A percentile compares a stretch with the other conserved stretches of the same genome.
Conservation (phyloP, 2,888 invertebrate genomes). For the Pseudoips prasinana region DNA sequence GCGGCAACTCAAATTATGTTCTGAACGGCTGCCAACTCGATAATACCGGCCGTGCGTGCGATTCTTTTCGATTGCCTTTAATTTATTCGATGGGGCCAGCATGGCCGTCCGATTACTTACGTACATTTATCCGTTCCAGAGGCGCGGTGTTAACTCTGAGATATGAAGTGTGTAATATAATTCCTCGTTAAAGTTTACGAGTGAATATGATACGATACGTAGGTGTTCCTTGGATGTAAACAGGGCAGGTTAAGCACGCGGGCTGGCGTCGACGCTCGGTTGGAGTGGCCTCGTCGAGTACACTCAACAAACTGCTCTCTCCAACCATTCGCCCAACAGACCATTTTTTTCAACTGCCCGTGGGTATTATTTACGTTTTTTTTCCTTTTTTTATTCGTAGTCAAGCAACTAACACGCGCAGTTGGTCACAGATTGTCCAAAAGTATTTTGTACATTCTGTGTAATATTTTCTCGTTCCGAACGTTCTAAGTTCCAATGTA, state of each 20-base stretch:
- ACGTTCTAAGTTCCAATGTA: conserved; percentile 63
- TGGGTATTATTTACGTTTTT: conserved; percentile 46
- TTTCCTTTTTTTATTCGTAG: conserved; percentile 38
- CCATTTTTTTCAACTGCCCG: conserved; percentile 53
- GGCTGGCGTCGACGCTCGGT: conserved; percentile 55
- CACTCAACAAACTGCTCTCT: conserved; percentile 69
- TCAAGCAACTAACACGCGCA: conserved; percentile 30
- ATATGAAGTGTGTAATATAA: conserved; percentile 11
- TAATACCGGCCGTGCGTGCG: conserved; percentile 54
- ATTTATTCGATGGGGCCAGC: conserved; percentile 53
- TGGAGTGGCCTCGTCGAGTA: conserved; percentile 56
- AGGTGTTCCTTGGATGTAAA: conserved; percentile 60
- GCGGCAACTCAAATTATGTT: conserved; percentile 61
- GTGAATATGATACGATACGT: conserved; percentile 40
- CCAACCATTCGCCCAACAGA: conserved; percentile 55
- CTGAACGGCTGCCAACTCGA: conserved; percentile 73
- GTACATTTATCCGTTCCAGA: conserved; percentile 17
- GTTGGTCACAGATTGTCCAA: conserved; percentile 33
- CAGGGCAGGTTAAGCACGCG: conserved; percentile 52
- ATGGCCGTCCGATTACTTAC: conserved; percentile 39
- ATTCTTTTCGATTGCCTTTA: conserved; percentile 55
- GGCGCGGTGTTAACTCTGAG: conserved; percentile 7
- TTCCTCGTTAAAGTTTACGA: conserved; percentile 24
- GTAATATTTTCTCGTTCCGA: conserved; percentile 41
- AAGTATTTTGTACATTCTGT: conserved; percentile 34